Evolutionary conservation across 2,888 invertebrate species (phyloP), one percentile per base, ranked within the genome.

Genomic region (Nomada fabriciana): DNA sequence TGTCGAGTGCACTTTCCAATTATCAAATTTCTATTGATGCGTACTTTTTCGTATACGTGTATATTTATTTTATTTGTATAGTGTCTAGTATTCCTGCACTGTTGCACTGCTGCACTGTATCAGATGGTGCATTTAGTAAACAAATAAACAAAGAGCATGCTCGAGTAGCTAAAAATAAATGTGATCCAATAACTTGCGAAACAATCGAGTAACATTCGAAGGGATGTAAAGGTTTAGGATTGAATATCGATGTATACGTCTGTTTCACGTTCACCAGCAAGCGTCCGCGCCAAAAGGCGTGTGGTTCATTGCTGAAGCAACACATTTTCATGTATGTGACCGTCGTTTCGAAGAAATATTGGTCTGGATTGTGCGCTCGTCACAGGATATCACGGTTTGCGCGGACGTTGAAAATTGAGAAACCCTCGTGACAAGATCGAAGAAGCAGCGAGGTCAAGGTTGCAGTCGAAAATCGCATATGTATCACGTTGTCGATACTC

Each of bases 301-400:
- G 29, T 23, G 36, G 18, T 13, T 70, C 80, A 71, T 80, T 80
- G 55, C 55, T n/a, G 18, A 80, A 67, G 53, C 71, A 80, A 55
- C 60, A 76, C 70, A 80, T 76, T 76, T 61, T 67, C 59, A 75
- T 75, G 75, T 11, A 79, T 75, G 69, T 47, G 29, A 10, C 60
- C 61, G 64, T 47, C 63, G 75, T 75, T 68, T 50, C 79, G 29
- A 20, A 18, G 68, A 52, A 50, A 78, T 20, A 73, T 73, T 57
- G 59, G 20, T 23, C 36, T 47, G 18, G 36, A 50, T 43, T 52
- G 15, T 5, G 36, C 42, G 64, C 42, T 18, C 50, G 23, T 63
- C 23, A 15, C 20, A 36, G 60, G 53, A 64, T 59, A 59, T 76
- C 20, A 11, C 15, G 23, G 5, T 42, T 25, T 10, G 13, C 61